Evolutionary conservation across 2,113 vertebrate genomes (phyloP).

Genomic region (Empidonax alnorum): DNA sequence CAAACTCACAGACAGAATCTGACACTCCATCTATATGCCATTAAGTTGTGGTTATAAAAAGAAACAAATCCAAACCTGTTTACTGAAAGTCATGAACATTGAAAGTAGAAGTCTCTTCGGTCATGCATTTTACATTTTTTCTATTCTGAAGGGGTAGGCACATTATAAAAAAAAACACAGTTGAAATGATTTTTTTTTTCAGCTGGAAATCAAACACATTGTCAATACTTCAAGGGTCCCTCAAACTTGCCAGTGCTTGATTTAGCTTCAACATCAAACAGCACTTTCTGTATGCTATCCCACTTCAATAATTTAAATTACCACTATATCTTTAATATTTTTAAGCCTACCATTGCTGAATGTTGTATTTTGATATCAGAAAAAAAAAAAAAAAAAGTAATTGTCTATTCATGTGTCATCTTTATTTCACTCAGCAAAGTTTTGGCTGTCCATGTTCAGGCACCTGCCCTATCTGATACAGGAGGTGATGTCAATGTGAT

Average conservation of each 20-base stretch:
- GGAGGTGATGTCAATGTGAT: neutral
- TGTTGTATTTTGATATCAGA: neutral
- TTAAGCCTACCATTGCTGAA: neutral
- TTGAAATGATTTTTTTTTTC: neutral
- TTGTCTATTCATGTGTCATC: neutral
- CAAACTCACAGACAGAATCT: neutral
- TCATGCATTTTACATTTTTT: neutral
- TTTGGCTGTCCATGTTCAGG: neutral
- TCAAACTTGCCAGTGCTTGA: neutral
- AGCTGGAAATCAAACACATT: neutral
- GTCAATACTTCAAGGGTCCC: slow-evolving; percentile 11
- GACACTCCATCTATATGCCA: neutral
- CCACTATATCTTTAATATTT: neutral
- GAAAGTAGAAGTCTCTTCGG: neutral
- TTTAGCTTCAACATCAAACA: neutral
- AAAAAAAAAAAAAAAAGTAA: neutral
- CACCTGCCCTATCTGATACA: neutral
- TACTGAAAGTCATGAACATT: neutral
- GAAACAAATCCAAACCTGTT: slow-evolving; percentile 4
- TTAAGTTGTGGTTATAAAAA: slow-evolving; percentile 9
- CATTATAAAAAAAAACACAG: neutral
- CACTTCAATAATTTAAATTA: neutral
- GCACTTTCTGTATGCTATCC: neutral
- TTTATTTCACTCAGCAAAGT: neutral
- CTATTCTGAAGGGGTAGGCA: neutral